Evolutionary conservation across 2,113 vertebrate species (phyloP).

Genomic region (Alouatta palliata): DNA sequence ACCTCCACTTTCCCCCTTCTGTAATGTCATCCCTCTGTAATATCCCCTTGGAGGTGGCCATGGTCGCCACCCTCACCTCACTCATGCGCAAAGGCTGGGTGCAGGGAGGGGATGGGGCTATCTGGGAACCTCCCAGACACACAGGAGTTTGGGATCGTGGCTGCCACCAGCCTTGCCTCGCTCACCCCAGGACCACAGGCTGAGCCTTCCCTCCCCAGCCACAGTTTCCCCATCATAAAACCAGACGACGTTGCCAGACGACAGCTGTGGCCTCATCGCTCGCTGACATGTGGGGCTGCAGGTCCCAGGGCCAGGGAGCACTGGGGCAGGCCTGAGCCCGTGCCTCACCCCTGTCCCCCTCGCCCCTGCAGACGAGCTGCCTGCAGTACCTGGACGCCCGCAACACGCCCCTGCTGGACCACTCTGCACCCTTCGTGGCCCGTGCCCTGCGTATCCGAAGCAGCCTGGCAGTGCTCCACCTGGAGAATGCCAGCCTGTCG

Average conservation of each 20-base stretch:
- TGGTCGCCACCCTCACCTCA: neutral
- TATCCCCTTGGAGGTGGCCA: neutral
- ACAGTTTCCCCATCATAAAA: neutral
- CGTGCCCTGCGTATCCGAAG: constrained; percentile 95
- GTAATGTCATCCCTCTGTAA: neutral
- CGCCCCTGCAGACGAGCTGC: constrained; percentile 89
- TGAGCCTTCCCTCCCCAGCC: neutral
- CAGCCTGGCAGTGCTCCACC: constrained; percentile 92
- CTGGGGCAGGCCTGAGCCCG: neutral
- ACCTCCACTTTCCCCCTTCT: too few relatives aligned
- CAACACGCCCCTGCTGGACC: constrained; percentile 93
- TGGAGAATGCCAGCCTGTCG: constrained; percentile 92
- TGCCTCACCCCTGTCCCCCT: fast-evolving
- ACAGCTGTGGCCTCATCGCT: neutral
- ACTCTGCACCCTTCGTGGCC: constrained; percentile 94
- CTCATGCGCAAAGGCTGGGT: neutral
- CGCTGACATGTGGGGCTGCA: fast-evolving
- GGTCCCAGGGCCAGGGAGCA: fast-evolving
- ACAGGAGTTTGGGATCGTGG: neutral
- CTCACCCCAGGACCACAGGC: neutral
- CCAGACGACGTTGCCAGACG: fast-evolving
- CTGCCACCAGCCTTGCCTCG: neutral
- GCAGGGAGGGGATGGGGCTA: neutral
- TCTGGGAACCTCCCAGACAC: too few relatives aligned
- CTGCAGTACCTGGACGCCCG: constrained; percentile 95